A percentile compares a stretch with the other conserved stretches of the same genome.
phyloP scores from a whole-genome alignment of 2,888 invertebrate species.

The Polydrusus cervinus region DNA sequence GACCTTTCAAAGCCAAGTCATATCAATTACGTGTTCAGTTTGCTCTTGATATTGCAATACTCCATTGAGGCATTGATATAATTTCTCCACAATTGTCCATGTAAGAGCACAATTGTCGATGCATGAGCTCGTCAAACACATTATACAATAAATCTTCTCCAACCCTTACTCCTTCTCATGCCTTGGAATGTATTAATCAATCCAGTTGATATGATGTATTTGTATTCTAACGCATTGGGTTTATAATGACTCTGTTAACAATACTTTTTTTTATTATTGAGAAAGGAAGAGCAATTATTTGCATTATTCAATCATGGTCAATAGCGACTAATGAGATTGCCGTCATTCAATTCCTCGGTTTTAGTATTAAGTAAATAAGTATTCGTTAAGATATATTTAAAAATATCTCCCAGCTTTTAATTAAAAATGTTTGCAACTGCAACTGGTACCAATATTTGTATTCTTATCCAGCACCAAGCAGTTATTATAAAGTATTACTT shows the following conservation, averaged over 20 bases:
- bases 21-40: slow-evolving; percentile 45
- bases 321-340: no score
- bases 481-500: no score
- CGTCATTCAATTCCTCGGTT: no score
- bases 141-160: slow-evolving; percentile 41
- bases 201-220: slow-evolving; percentile 22
- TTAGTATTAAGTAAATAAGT: no score
- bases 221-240: slow-evolving; percentile 15
- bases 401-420: no score
- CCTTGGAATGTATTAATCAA: slow-evolving; percentile 40
- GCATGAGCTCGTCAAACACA: slow-evolving; percentile 51
- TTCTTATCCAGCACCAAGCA: no score
- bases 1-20: slow-evolving; percentile 31
- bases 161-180: slow-evolving; percentile 37
- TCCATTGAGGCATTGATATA: slow-evolving; percentile 45
- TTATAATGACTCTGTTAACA: not conserved
- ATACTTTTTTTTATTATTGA: no score
- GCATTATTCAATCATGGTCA: no score
- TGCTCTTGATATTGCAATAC: slow-evolving; percentile 45
- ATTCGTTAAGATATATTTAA: no score
- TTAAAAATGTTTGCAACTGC: no score
- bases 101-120: slow-evolving; percentile 45
- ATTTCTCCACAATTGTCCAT: slow-evolving; percentile 48
- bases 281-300: no score
- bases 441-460: no score